A percentile compares a stretch with the other conserved stretches of the same genome.
phyloP scores from a whole-genome alignment of 1,140 invertebrate genomes.

The Asobara japonica region DNA sequence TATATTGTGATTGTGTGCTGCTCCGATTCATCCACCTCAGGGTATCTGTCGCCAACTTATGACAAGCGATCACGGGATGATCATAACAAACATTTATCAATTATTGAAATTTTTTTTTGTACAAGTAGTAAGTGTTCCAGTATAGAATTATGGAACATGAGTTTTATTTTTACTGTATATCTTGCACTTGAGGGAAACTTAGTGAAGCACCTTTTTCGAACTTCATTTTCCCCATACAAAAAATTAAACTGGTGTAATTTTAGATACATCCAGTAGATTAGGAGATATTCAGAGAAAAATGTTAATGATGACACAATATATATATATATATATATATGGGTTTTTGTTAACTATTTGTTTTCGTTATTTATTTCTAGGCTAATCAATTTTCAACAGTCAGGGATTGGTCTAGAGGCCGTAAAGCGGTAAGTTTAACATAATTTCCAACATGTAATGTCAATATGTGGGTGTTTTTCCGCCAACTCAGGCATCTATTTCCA shows the following conservation, averaged over 20 bases:
- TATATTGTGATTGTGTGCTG: background rate
- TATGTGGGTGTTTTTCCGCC: too few relatives aligned
- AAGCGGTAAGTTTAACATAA: constrained; percentile 73
- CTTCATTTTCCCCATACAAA: too few relatives aligned
- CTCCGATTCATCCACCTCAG: background rate
- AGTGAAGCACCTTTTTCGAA: too few relatives aligned
- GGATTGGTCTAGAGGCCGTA: constrained; percentile 78
- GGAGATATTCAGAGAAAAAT: too few relatives aligned
- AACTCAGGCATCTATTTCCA: too few relatives aligned
- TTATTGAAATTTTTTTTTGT: background rate
- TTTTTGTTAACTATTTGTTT: constrained; percentile 34
- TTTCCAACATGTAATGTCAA: too few relatives aligned
- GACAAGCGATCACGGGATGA: background rate
- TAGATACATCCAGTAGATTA: too few relatives aligned
- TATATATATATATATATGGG: too few relatives aligned
- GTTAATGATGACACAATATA: too few relatives aligned
- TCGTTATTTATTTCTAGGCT: constrained; percentile 66
- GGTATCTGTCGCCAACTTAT: background rate
- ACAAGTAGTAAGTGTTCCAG: background rate
- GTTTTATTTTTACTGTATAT: constrained; percentile 15
- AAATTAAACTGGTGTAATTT: too few relatives aligned
- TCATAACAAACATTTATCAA: background rate
- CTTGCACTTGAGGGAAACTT: too few relatives aligned
- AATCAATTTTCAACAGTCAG: constrained; percentile 74
- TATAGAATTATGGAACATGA: background rate